These are phyloP conservation scores for Drosophila robusta DNA, from an alignment of 2,888 invertebrate genomes.

Conservation along the genomic window DNA sequence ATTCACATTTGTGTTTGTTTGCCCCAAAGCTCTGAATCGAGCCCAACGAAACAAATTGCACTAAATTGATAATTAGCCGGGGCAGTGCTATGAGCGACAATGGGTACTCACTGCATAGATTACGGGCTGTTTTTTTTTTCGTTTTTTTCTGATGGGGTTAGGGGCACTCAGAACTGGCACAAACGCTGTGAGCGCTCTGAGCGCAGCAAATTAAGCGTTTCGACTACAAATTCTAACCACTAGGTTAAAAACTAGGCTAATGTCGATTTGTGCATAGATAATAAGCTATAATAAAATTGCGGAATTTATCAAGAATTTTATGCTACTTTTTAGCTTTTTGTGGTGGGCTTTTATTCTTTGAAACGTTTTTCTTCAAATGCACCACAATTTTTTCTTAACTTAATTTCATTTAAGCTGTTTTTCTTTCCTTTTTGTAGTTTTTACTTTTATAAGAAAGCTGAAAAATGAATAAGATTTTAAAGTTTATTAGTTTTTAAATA, in stretches of 20 bases:
- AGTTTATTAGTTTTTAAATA: too few relatives aligned
- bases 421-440: background rate
- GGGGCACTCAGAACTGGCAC: constrained; percentile 5
- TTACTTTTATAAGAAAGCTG: background rate
- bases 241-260: constrained; percentile 7
- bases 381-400: background rate
- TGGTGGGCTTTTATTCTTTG: background rate
- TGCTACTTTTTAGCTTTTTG: background rate
- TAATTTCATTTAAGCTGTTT: too few relatives aligned
- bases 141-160: background rate
- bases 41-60: constrained; percentile 66
- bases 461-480: too few relatives aligned
- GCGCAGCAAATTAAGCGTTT: constrained; percentile 28
- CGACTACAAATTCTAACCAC: background rate
- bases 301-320: constrained; percentile 1
- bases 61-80: constrained; percentile 77
- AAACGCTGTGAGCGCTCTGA: constrained; percentile 3
- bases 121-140: constrained; percentile 6
- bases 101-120: constrained; percentile 29
- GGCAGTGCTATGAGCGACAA: constrained; percentile 15
- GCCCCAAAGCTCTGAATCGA: constrained; percentile 26
- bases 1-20: constrained; percentile 29
- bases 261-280: constrained; percentile 20
- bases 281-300: constrained; percentile 8
- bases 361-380: background rate